Evolutionary conservation across 2,797 vertebrate species (phyloP).

Genomic region (Acomys russatus): DNA sequence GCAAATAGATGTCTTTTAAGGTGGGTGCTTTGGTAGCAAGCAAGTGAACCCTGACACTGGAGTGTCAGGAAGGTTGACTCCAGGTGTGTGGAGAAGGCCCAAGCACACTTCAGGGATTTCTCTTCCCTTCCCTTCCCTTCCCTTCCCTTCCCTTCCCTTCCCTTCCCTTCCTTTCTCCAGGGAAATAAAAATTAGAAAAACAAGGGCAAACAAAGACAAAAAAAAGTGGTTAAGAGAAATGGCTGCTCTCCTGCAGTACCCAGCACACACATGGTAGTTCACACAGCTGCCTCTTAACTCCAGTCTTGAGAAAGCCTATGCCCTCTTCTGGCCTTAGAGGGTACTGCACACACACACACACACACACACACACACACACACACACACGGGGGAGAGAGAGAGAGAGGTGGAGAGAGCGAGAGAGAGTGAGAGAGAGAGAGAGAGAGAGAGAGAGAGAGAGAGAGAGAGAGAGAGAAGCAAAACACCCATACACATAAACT

Average conservation of each 20-base stretch:
- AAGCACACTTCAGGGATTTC: neutral
- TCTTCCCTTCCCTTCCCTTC: too few relatives aligned
- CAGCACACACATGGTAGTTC: too few relatives aligned
- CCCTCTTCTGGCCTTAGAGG: neutral
- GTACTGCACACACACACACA: neutral
- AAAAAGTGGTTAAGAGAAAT: neutral
- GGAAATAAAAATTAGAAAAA: neutral
- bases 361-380: neutral
- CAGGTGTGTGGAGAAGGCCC: neutral
- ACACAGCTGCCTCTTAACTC: neutral
- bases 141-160: neutral
- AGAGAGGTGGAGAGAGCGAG: neutral
- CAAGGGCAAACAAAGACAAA: neutral
- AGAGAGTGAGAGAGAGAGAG: too few relatives aligned
- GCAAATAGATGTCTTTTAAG: conserved; percentile 1
- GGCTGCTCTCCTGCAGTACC: neutral
- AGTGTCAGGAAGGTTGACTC: neutral
- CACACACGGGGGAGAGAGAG: too few relatives aligned
- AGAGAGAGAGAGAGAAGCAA: neutral
- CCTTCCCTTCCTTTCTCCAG: neutral
- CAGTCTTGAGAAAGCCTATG: neutral
- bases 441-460: neutral
- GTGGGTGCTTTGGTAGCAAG: neutral
- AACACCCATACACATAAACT: neutral
- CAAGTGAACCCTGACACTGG: neutral